Percentiles rank a stretch among this genome's conserved stretches.
These are phyloP conservation scores for Eurytoma adleriae DNA, from an alignment of 2,888 invertebrate species.

Conservation along the genomic window DNA sequence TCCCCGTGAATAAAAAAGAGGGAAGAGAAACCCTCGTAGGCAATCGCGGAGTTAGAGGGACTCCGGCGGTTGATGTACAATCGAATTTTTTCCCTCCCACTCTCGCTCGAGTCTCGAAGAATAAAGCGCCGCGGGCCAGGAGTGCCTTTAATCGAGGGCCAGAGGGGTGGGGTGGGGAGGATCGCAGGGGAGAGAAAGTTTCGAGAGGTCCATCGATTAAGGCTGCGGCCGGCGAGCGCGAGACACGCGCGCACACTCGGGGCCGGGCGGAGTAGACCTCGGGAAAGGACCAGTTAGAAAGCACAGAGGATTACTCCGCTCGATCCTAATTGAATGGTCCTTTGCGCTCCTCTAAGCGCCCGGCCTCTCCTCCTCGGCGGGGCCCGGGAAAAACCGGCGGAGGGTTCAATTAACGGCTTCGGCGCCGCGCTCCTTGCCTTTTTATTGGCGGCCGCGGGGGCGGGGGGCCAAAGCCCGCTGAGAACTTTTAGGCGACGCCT, in stretches of 20 bases:
- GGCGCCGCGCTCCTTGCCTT: conserved; percentile 12
- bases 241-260: not conserved
- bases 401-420: conserved; percentile 55
- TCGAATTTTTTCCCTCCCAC: conserved; percentile 16
- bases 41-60: no score
- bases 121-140: conserved; percentile 49
- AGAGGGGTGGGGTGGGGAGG: conserved; percentile 37
- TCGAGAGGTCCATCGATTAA: conserved; percentile 66
- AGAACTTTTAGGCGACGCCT: conserved; percentile 34
- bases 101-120: conserved; percentile 27
- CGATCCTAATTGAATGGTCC: conserved; percentile 75
- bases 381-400: conserved; percentile 31
- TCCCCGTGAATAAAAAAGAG: not conserved
- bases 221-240: conserved; percentile 58
- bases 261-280: not conserved
- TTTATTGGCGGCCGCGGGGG: not conserved
- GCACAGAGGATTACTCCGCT: conserved; percentile 70
- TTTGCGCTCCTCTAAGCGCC: conserved; percentile 70
- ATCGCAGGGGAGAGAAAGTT: conserved; percentile 52
- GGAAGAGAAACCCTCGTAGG: not conserved
- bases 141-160: conserved; percentile 66
- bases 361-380: conserved; percentile 53
- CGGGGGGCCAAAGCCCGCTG: not conserved
- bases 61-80: conserved; percentile 11
- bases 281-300: conserved; percentile 62